Conservation (phyloP, 92 coral and sea anemone species). For the Montipora capitata region DNA sequence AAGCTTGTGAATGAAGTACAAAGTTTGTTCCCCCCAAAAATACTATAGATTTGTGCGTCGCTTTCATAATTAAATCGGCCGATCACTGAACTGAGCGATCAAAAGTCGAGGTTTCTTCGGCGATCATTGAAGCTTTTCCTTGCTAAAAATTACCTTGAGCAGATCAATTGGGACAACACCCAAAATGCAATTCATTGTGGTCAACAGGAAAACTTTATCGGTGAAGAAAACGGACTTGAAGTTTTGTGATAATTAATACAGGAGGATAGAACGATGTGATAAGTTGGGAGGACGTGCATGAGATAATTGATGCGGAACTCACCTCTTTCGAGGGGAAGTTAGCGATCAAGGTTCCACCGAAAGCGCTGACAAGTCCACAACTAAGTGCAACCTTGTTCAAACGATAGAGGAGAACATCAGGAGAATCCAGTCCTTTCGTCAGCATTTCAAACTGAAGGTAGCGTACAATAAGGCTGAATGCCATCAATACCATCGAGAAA, state of each 20-base stretch:
- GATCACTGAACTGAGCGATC: neutral
- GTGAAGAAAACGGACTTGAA: neutral
- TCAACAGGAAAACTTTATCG: neutral
- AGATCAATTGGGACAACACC: conserved; percentile 15
- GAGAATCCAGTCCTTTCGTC: conserved; percentile 78
- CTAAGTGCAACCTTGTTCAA: conserved; percentile 86
- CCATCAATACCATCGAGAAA: conserved; percentile 85
- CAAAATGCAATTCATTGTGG: neutral
- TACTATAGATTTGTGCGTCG: neutral
- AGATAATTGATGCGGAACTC: conserved; percentile 19
- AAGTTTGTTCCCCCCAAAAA: neutral
- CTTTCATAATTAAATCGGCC: neutral
- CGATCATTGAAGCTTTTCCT: neutral
- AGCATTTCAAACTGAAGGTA: conserved; percentile 87
- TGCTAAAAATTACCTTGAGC: neutral
- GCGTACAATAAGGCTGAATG: conserved; percentile 87
- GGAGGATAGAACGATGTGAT: neutral
- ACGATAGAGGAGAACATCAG: conserved; percentile 80
- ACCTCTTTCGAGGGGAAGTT: conserved; percentile 98
- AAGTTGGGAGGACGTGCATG: neutral
- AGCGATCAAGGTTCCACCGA: conserved; percentile 96
- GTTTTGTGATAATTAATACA: neutral
- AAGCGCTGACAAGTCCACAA: conserved; percentile 84
- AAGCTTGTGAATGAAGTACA: neutral
- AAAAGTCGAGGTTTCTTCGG: neutral